Base-by-base conservation (phyloP, 1,140 invertebrate species). In the Drosophila punjabiensis region DNA sequence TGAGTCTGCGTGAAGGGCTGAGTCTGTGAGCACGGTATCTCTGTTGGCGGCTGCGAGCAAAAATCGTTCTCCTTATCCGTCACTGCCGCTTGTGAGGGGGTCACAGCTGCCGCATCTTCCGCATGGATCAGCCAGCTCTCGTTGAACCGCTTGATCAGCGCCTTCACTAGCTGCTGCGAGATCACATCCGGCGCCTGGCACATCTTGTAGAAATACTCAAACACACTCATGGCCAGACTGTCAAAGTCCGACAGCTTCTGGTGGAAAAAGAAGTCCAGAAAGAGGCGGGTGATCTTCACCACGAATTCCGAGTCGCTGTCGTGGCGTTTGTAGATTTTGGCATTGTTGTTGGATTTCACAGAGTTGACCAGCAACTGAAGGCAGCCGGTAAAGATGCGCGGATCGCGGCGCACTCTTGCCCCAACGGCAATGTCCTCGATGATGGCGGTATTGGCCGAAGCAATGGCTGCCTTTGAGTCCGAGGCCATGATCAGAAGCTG, bases 401-500 rank as follows among this genome's bases (percentile, higher is more conserved):
- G 93, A 78, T 93, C 93, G 13, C 71, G 41, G 18, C 75, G 76
- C 3, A 74, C 89, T 2, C 93, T 76, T 7, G 83, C 64, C 0
- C 80, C 75, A 6, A 94, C 82, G 1, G 93, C 94, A 60, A 95
- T 94, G 0, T 90, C 93, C 59, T 94, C 94, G 18, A 95, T 94
- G 1, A 95, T 85, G 66, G 93, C 92, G 0, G 94, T 91, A 76
- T 95, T 95, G 3, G 94, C 94, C 4, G 94, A 82, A 0, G 94
- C 94, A n/a, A 95, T 94, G 0, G 94, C 94, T 0, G 94, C 93
- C 61, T 95, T 95, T 1, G 94, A 94, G 79, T 94, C 94, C 4
- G 96, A 95, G 45, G 94, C 95, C 96, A 98, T 97, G 18, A 96
- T 95, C 1, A 98, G 93, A 1, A 98, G 89, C 28, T 96, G 94